phyloP scores from a whole-genome alignment of 2,113 vertebrate genomes.

The Noturus placidus region DNA sequence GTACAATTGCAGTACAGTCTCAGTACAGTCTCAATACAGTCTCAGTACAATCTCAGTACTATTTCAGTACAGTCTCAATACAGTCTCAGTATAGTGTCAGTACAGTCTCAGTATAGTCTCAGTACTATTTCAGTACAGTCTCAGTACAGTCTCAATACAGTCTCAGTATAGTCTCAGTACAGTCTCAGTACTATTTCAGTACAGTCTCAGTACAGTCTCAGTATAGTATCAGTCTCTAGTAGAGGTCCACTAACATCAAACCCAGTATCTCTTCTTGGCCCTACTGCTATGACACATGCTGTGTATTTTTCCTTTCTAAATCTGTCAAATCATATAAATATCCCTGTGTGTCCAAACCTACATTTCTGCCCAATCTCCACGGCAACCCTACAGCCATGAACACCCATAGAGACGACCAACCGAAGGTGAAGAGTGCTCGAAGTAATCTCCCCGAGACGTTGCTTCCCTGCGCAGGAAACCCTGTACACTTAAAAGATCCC shows the following conservation, averaged over 20 bases:
- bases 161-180: neutral
- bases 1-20: neutral
- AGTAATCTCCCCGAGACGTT: neutral
- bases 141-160: neutral
- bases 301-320: slow-evolving; percentile 12
- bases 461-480: neutral
- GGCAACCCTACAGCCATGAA: slow-evolving; percentile 48
- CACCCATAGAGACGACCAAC: neutral
- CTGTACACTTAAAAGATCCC: neutral
- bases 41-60: too few species aligned
- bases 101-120: neutral
- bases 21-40: neutral
- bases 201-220: neutral
- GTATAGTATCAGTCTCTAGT: neutral
- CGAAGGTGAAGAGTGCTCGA: slow-evolving; percentile 19
- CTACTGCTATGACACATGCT: neutral
- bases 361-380: slow-evolving; percentile 50
- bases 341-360: neutral
- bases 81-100: neutral
- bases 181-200: neutral
- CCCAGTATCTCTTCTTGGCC: neutral
- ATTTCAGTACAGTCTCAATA: neutral
- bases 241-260: neutral
- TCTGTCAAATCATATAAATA: slow-evolving; percentile 45
- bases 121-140: neutral